Percentiles rank a stretch among this genome's conserved stretches.
Conservation (phyloP, 35 echinoderm and acorn worm genomes). For the Nesometra sesokonis region DNA sequence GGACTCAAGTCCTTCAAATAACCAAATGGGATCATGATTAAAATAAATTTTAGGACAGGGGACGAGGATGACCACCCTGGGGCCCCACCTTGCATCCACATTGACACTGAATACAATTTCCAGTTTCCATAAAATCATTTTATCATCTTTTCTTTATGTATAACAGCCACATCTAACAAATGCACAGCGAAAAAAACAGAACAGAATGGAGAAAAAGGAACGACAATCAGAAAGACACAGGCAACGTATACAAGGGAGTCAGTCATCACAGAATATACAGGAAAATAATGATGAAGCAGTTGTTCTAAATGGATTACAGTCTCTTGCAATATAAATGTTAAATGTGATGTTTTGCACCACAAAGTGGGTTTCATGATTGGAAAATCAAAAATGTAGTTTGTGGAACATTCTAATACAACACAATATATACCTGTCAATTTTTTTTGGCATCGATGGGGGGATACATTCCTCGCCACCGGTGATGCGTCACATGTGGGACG, state of each 20-base stretch:
- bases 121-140: too few relatives aligned
- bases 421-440: too few relatives aligned
- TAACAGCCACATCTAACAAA: slow-evolving; percentile 12
- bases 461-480: too few relatives aligned
- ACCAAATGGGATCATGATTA: too few relatives aligned
- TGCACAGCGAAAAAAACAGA: slow-evolving; percentile 36
- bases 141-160: not conserved
- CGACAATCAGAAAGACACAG: slow-evolving; percentile 60
- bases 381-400: too few relatives aligned
- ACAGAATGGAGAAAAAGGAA: slow-evolving; percentile 67
- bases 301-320: not conserved
- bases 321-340: not conserved
- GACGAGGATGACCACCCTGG: not conserved
- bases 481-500: too few relatives aligned
- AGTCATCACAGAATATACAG: not conserved
- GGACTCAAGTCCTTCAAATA: too few relatives aligned
- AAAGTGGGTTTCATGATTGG: too few relatives aligned
- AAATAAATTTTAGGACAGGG: too few relatives aligned
- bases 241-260: slow-evolving; percentile 37
- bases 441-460: too few relatives aligned
- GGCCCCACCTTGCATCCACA: not conserved
- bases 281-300: not conserved
- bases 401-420: too few relatives aligned
- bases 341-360: too few relatives aligned
- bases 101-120: not conserved